These are phyloP conservation scores for Syrphus vitripennis DNA, from an alignment of 2,888 invertebrate species.

Conservation along the genomic window DNA sequence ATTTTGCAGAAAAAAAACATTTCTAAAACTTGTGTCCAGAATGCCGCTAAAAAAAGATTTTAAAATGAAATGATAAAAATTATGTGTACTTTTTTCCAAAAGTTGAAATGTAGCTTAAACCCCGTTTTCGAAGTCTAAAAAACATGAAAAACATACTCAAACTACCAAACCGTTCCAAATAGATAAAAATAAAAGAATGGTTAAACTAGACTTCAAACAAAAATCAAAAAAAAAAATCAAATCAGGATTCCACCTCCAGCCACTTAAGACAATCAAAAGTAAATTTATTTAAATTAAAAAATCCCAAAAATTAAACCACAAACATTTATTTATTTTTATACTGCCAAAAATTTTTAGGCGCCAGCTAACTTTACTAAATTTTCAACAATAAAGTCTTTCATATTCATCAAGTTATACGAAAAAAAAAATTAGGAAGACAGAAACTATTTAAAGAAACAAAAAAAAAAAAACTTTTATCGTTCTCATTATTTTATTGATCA, in stretches of 20 bases:
- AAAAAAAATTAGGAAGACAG: not conserved
- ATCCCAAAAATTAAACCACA: slow-evolving; percentile 50
- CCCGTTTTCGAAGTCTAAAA: too few species aligned
- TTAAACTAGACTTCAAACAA: not conserved
- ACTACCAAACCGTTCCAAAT: not conserved
- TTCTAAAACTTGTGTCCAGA: too few species aligned
- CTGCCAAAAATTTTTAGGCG: slow-evolving; percentile 38
- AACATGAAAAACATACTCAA: too few species aligned
- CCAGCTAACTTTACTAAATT: slow-evolving; percentile 43
- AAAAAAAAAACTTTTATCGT: not conserved
- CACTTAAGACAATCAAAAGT: slow-evolving; percentile 40
- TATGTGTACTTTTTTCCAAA: too few species aligned
- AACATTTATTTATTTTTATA: slow-evolving; percentile 18
- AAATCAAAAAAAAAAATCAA: not conserved
- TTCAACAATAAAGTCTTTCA: slow-evolving; percentile 36
- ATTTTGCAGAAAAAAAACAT: too few species aligned
- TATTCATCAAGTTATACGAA: not conserved
- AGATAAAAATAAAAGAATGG: not conserved
- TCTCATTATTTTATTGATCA: slow-evolving; percentile 25
- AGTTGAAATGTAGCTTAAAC: too few species aligned
- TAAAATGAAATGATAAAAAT: too few species aligned
- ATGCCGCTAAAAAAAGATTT: too few species aligned
- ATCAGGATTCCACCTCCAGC: slow-evolving; percentile 21
- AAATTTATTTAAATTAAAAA: slow-evolving; percentile 50
- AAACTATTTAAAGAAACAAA: not conserved